Base-by-base conservation (phyloP, 1,140 invertebrate species). In the Carposina sasakii region DNA sequence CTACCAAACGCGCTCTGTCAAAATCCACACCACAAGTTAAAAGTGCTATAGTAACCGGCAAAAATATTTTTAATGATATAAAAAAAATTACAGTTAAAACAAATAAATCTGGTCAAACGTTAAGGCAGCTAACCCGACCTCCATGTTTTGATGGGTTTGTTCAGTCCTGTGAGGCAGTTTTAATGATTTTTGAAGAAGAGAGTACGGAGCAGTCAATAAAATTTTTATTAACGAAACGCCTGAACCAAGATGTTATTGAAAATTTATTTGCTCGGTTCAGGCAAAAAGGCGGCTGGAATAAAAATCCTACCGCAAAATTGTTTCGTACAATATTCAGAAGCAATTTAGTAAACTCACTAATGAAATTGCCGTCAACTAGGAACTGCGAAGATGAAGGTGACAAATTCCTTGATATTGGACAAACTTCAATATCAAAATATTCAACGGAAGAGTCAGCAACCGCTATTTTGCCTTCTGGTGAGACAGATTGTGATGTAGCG, bases 131-230 rank as follows among this genome's bases (percentile, higher is more conserved):
- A 19, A 13, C 33, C 2, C 33, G 33, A 8, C 33, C 33, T 3
- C 33, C 33, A 10, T 4, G 33, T 36, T 36, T 36, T 36, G 33
- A 36, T 36, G 33, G 33, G 19, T n/a, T 36, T 36, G 12, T 26
- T 28, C 24, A 28, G 12, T 28, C 24, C 6, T 28, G 24, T 28
- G 24, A 28, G 24, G 24, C 24, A 28, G 24, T 28, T 28, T 28
- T 28, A 12, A 6, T 6, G 12, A 6, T 28, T 6, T 28, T 28
- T 28, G 6, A 28, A 6, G 24, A 28, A 12, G 24, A 28, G 12
- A 6, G 6, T 6, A 28, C 24, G 12, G 24, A 28, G 6, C 12
- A 6, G 24, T 12, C 24, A 12, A 28, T 28, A 12, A 28, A 12
- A 28, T 28, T 28, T 28, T 28, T 28, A 28, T 6, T 28, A 6